These are phyloP conservation scores for Lemur catta DNA, from an alignment of 2,797 vertebrate species.

Conservation along the genomic window DNA sequence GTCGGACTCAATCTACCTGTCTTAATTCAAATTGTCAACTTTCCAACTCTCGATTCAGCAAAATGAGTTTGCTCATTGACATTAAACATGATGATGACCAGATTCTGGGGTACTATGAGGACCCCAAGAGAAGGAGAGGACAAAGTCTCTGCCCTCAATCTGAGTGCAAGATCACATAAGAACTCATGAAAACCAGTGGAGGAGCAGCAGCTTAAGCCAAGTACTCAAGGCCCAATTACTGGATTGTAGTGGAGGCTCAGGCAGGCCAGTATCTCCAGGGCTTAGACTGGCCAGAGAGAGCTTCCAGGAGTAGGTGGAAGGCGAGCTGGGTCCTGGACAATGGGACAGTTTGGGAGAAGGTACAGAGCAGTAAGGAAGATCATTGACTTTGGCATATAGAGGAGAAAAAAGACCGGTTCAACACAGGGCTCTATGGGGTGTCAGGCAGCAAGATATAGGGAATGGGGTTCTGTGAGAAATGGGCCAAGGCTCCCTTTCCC, in stretches of 20 bases:
- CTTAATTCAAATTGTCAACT: not conserved
- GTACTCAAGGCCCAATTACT: not conserved
- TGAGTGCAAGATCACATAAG: not conserved
- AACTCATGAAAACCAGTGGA: not conserved
- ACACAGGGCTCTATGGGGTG: not conserved
- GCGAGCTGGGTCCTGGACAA: not conserved
- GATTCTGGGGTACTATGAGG: not conserved
- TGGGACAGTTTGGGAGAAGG: not conserved
- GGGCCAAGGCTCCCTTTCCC: not conserved
- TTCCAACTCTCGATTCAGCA: not conserved
- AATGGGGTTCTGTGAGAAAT: not conserved
- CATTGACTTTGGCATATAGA: not conserved
- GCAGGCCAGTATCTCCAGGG: not conserved
- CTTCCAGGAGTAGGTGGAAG: not conserved
- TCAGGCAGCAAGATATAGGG: not conserved
- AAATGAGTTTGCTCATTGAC: not conserved
- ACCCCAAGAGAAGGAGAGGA: not conserved
- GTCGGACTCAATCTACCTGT: not conserved
- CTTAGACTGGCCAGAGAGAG: not conserved
- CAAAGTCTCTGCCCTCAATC: not conserved
- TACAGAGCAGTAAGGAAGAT: not conserved
- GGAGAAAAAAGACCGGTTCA: not conserved
- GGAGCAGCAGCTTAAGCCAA: not conserved
- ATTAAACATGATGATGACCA: not conserved
- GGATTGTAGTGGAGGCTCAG: not conserved